Percentiles rank a stretch among this genome's conserved stretches.
Conservation (phyloP, 2,797 vertebrate genomes). For the Etheostoma nigrum region DNA sequence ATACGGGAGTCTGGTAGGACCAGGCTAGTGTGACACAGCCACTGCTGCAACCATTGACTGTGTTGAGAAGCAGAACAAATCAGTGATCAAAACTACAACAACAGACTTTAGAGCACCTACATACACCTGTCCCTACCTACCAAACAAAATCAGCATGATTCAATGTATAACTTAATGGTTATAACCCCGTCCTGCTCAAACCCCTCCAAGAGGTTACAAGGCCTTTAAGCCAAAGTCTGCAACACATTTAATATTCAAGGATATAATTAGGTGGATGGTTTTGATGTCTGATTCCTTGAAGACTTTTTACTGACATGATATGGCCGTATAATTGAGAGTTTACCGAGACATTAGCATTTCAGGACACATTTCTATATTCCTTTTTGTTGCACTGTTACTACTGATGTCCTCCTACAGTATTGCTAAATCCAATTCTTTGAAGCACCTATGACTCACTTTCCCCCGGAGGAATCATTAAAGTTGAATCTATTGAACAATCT, state of each 20-base stretch:
- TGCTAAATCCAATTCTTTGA: conserved; percentile 31
- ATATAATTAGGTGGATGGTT: neutral
- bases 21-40: no score
- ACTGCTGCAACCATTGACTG: no score
- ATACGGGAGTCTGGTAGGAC: no score
- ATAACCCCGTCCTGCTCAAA: neutral
- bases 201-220: no score
- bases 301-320: neutral
- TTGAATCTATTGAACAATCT: conserved; percentile 70
- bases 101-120: no score
- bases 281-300: neutral
- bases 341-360: conserved; percentile 28
- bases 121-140: no score
- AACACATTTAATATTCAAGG: neutral
- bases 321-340: conserved; percentile 17
- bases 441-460: conserved; percentile 53
- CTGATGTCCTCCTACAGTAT: conserved; percentile 25
- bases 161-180: no score
- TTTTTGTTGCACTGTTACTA: conserved; percentile 42
- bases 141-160: no score
- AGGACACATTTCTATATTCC: conserved; percentile 20
- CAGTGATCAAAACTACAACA: no score
- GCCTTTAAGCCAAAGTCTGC: neutral
- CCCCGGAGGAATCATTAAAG: conserved; percentile 60
- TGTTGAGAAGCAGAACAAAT: no score